These are phyloP conservation scores for Matsumurasca onukii DNA, from an alignment of 1,140 invertebrate genomes.

Conservation along the genomic window DNA sequence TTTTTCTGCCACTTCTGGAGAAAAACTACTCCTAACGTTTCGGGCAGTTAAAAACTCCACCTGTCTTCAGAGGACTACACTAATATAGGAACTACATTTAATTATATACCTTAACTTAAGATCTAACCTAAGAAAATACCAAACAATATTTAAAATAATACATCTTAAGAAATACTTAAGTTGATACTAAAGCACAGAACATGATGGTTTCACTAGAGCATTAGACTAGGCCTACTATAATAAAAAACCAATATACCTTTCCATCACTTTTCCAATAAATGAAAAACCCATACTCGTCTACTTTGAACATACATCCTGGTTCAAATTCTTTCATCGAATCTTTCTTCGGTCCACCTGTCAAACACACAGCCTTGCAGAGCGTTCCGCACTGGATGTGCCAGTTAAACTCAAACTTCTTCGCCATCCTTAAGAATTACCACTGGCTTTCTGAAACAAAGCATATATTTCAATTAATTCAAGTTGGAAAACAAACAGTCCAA, in stretches of 20 bases:
- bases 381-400: constrained; percentile 92
- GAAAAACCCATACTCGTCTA: constrained; percentile 99
- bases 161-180: constrained; percentile 16
- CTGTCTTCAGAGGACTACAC: no score
- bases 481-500: no score
- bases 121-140: no score
- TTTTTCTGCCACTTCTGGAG: no score
- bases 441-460: constrained; percentile 21
- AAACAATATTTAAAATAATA: no score
- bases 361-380: constrained; percentile 78
- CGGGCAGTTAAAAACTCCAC: no score
- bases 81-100: no score
- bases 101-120: no score
- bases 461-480: no score
- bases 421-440: constrained; percentile 63
- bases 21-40: no score
- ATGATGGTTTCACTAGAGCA: constrained; percentile 6
- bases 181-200: constrained; percentile 6
- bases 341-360: constrained; percentile 97
- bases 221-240: constrained; percentile 2
- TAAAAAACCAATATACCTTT: constrained; percentile 80
- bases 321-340: constrained; percentile 89
- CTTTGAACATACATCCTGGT: constrained; percentile 86
- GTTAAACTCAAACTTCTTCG: constrained; percentile 98
- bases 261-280: constrained; percentile 98